Percentiles rank a stretch among this genome's conserved stretches.
Conservation (phyloP, 1,140 invertebrate species). For the Oryzaephilus surinamensis region DNA sequence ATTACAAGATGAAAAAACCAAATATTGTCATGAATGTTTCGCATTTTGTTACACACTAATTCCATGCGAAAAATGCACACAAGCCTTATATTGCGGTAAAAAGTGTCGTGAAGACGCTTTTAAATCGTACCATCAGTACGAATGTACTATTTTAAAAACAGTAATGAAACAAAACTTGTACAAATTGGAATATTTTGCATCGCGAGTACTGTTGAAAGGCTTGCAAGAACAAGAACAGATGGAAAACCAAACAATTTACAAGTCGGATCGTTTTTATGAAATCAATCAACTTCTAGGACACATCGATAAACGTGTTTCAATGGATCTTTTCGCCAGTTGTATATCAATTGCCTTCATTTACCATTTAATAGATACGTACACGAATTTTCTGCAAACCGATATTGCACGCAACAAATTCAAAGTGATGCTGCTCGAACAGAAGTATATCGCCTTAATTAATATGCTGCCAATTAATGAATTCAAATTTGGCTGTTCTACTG, state of each 20-base stretch:
- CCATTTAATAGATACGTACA: slow-evolving; percentile 51
- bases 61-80: slow-evolving; percentile 52
- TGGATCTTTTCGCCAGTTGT: slow-evolving; percentile 67
- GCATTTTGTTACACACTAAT: slow-evolving; percentile 50
- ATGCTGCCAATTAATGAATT: slow-evolving; percentile 62
- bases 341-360: slow-evolving; percentile 56
- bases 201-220: slow-evolving; percentile 50
- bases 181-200: slow-evolving; percentile 51
- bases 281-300: slow-evolving; percentile 70
- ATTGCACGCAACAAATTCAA: slow-evolving; percentile 31
- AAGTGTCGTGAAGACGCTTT: slow-evolving; percentile 51
- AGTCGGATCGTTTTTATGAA: slow-evolving; percentile 41
- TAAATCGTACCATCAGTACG: slow-evolving; percentile 60
- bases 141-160: slow-evolving; percentile 58
- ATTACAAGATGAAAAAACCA: slow-evolving; percentile 49
- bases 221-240: slow-evolving; percentile 37
- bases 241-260: slow-evolving; percentile 36
- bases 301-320: slow-evolving; percentile 49
- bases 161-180: slow-evolving; percentile 47
- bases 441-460: slow-evolving; percentile 73
- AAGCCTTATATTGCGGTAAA: slow-evolving; percentile 58
- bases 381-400: slow-evolving; percentile 42
- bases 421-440: slow-evolving; percentile 56
- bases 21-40: slow-evolving; percentile 70
- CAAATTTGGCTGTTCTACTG: too few species aligned